Percentiles rank a stretch among this genome's conserved stretches.
These are phyloP conservation scores for Rhagoletis zephyria DNA, from an alignment of 1,140 invertebrate genomes.

Conservation along the genomic window DNA sequence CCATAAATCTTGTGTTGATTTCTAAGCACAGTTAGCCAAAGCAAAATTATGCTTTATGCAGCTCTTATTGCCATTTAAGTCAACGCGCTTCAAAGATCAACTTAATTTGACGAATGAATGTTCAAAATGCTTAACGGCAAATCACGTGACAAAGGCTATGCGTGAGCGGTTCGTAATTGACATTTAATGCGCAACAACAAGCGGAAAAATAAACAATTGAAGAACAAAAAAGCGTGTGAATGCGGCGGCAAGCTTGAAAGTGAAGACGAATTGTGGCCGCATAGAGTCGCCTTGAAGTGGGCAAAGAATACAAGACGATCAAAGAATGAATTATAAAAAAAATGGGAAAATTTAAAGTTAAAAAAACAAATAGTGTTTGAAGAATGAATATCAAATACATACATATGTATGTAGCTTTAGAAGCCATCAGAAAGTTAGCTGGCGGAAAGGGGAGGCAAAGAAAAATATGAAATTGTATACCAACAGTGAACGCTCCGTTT, in stretches of 20 bases:
- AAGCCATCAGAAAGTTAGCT: not conserved
- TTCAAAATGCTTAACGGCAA: not conserved
- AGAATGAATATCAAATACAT: too few relatives aligned
- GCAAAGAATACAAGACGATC: not conserved
- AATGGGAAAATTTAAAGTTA: too few relatives aligned
- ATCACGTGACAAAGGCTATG: slow-evolving; percentile 14
- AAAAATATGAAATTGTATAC: not conserved
- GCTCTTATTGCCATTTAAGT: not conserved
- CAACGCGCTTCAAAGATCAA: not conserved
- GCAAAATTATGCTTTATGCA: not conserved
- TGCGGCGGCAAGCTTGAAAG: slow-evolving; percentile 30
- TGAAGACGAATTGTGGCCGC: not conserved
- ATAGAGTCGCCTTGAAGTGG: not conserved
- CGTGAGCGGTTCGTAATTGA: slow-evolving; percentile 1
- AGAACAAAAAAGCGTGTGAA: slow-evolving; percentile 15
- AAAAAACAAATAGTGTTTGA: too few relatives aligned
- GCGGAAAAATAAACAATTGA: not conserved
- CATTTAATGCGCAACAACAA: slow-evolving; percentile 14
- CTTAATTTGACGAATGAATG: not conserved
- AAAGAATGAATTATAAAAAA: not conserved
- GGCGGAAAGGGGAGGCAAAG: not conserved
- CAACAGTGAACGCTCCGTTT: not conserved
- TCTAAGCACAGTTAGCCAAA: not conserved
- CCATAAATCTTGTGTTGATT: not conserved
- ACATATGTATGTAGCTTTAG: not conserved